phyloP scores from a whole-genome alignment of 2,113 vertebrate genomes.

The Shinisaurus crocodilurus region DNA sequence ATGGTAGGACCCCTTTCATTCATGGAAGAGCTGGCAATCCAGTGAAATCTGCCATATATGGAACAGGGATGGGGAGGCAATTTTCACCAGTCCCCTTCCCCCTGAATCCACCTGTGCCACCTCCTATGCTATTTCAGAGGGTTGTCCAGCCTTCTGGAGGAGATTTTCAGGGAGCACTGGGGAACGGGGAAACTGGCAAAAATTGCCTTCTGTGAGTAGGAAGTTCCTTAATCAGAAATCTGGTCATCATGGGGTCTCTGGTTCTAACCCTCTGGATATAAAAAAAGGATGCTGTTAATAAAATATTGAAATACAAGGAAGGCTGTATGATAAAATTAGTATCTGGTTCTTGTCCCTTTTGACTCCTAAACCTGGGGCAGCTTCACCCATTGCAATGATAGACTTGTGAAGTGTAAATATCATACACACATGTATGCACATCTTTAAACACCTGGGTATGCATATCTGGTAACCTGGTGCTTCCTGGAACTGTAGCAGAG shows the following conservation, averaged over 20 bases:
- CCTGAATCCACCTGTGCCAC: neutral
- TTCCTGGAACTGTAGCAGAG: neutral
- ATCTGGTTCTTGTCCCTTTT: neutral
- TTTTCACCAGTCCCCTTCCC: neutral
- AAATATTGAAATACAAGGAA: neutral
- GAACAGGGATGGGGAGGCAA: neutral
- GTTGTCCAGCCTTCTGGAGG: neutral
- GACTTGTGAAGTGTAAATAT: neutral
- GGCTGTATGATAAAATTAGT: neutral
- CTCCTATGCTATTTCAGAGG: neutral
- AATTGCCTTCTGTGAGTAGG: neutral
- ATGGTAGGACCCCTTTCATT: neutral
- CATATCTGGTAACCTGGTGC: neutral
- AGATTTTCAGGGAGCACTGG: neutral
- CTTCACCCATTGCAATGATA: neutral
- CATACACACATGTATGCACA: neutral
- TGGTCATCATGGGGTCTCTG: no score
- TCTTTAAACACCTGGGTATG: neutral
- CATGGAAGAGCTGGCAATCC: neutral
- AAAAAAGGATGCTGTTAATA: neutral
- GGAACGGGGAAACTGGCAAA: neutral
- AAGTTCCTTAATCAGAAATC: no score
- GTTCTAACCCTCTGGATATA: neutral
- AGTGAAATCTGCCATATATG: neutral
- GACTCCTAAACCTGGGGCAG: neutral